Base-by-base conservation (phyloP, 2,113 vertebrate species). In the Pollachius pollachius region DNA sequence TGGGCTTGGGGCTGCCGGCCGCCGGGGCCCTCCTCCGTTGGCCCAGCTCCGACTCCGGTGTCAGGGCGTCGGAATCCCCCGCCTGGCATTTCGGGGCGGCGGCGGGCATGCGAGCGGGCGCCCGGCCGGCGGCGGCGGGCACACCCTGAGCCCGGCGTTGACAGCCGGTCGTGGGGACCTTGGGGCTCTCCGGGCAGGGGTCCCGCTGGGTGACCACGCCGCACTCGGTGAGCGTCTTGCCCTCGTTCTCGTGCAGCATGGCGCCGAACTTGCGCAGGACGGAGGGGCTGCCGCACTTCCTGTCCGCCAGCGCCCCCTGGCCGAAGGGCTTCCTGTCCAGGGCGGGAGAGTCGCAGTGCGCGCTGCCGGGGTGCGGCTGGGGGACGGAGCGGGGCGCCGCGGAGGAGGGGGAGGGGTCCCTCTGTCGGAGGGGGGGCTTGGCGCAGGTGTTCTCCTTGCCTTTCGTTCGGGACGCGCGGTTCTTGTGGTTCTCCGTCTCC, bases 351-450 rank as follows among this genome's bases (percentile, higher is more conserved):
- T 84, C 93, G 71, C 65, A 78, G 66, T 84, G 62, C 62, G 64
- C 83, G 52, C 81, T 76, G 30, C 90, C 81, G 64, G 89, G 89
- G 62, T 93, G 90, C 71, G 89, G 89, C 64, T 93, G 90, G 72
- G 94, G 92, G 41, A 91, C 90, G 77, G 92, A 91, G 72, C 94
- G 93, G 70, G 92, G 84, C 62, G 86, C 94, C 70, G 82, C 79
- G 58, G 92, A 89, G 23, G 92, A 87, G 52, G 77, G 85, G 77
- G 92, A 88, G 52, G 77, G 85, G 77, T 93, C 93, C 75, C 85
- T 91, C 74, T 87, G 94, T 83, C 87, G 89, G 58, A 91, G 83
- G 57, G 87, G 63, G 2, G 82, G 83, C 81, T 85, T 91, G 74
- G 78, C 73, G 62, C 57, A 74, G 54, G 71, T 81, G 82, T 75